Conservation (phyloP, 53 echinoderm and acorn worm genomes). For the Stichopus horrens region DNA sequence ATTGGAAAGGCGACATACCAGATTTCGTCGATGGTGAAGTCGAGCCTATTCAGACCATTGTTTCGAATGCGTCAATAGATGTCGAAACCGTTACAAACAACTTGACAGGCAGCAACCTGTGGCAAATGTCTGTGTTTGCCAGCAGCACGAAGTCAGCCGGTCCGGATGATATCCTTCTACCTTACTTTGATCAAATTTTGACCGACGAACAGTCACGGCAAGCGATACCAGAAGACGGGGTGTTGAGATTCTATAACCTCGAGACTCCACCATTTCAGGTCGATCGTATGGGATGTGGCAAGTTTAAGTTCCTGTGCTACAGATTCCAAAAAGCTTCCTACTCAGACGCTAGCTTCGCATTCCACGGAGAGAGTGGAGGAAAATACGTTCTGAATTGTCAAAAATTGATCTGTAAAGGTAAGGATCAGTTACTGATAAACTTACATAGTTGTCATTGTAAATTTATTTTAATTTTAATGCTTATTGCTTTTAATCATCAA, state of each 20-base stretch:
- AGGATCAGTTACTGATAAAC: no score
- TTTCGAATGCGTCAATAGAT: conserved; percentile 20
- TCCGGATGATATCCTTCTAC: background rate
- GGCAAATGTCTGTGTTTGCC: conserved; percentile 51
- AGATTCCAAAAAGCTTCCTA: conserved; percentile 25
- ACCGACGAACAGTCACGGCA: conserved; percentile 15
- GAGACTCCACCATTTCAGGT: conserved; percentile 41
- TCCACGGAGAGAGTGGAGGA: conserved; percentile 8
- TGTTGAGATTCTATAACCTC: conserved; percentile 19
- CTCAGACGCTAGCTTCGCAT: conserved; percentile 9
- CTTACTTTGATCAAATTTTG: conserved; percentile 37
- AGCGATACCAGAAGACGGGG: conserved; percentile 6
- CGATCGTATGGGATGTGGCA: conserved; percentile 45
- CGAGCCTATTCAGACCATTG: conserved; percentile 1
- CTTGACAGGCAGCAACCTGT: conserved; percentile 14
- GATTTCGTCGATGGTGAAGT: background rate
- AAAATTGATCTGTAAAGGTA: conserved; percentile 22
- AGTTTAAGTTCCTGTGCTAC: conserved; percentile 33
- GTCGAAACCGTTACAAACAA: background rate
- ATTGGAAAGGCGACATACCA: conserved; percentile 28
- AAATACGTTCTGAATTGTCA: conserved; percentile 19
- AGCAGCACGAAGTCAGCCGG: background rate
- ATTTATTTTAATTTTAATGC: no score
- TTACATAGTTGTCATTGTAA: no score
- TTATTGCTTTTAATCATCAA: no score